These are phyloP conservation scores for Anadara kagoshimensis DNA, from an alignment of 1,140 invertebrate species.

Conservation along the genomic window DNA sequence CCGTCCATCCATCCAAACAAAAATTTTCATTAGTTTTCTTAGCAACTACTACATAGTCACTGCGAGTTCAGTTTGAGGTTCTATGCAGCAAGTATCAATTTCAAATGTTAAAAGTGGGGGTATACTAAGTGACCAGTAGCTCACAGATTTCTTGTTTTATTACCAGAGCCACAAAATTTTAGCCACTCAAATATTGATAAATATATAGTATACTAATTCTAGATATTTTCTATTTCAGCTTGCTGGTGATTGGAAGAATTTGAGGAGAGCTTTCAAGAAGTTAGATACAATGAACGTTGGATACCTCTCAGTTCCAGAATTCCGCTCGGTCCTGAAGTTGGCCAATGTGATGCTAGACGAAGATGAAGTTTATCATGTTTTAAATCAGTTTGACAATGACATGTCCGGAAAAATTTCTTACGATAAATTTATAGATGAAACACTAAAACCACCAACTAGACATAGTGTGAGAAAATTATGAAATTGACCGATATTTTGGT, in stretches of 20 bases:
- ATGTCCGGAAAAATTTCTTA: slow-evolving; percentile 70
- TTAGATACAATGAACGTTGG: slow-evolving; percentile 65
- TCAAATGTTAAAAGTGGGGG: no score
- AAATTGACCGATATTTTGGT: slow-evolving; percentile 3
- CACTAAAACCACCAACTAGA: slow-evolving; percentile 63
- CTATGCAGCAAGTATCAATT: no score
- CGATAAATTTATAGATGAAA: slow-evolving; percentile 70
- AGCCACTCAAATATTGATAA: no score
- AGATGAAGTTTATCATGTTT: slow-evolving; percentile 72
- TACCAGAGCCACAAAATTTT: no score
- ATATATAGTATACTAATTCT: no score
- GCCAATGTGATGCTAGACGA: slow-evolving; percentile 70
- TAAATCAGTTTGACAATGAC: slow-evolving; percentile 68
- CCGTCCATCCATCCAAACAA: no score
- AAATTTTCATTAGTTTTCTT: no score
- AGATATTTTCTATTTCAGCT: slow-evolving; percentile 56
- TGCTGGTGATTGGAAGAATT: slow-evolving; percentile 71
- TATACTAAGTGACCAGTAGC: no score
- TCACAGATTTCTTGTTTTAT: no score
- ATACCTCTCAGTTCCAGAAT: slow-evolving; percentile 68
- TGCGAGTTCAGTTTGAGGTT: no score
- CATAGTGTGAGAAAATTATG: slow-evolving; percentile 53
- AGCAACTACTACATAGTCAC: no score
- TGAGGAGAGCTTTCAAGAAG: slow-evolving; percentile 71
- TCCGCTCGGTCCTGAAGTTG: slow-evolving; percentile 70